Evolutionary conservation across 2,113 vertebrate species (phyloP).

Genomic region (Equus przewalskii): DNA sequence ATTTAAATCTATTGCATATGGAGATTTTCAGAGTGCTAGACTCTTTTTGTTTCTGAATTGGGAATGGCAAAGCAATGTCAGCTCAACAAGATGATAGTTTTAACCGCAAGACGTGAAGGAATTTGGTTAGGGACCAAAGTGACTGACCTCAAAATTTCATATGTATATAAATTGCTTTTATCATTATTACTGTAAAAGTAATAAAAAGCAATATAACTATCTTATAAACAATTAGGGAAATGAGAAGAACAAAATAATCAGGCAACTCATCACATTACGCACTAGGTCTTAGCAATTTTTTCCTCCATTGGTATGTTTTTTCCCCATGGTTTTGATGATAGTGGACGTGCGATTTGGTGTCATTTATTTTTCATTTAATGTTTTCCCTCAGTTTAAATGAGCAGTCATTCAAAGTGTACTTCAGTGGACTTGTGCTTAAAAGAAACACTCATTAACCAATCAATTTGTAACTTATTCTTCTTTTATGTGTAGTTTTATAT

Average conservation of each 20-base stretch:
- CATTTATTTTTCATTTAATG: constrained; percentile 14
- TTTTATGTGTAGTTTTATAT: constrained; percentile 77
- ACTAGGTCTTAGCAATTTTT: neutral
- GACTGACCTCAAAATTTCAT: neutral
- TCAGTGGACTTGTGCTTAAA: constrained; percentile 48
- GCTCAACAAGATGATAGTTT: constrained; percentile 75
- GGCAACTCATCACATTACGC: neutral
- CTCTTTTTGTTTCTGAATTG: constrained; percentile 80
- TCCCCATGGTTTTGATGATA: neutral
- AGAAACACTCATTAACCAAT: constrained; percentile 59
- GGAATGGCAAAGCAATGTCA: constrained; percentile 82
- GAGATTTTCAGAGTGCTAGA: constrained; percentile 82
- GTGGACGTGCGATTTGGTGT: neutral
- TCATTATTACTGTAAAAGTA: neutral
- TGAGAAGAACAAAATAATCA: neutral
- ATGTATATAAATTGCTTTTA: neutral
- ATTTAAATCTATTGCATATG: constrained; percentile 84
- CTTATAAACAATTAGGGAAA: constrained; percentile 31
- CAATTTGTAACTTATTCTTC: constrained; percentile 75
- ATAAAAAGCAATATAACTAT: neutral
- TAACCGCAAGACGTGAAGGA: constrained; percentile 62
- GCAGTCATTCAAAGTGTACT: constrained; percentile 60
- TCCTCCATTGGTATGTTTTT: neutral
- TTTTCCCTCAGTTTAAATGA: constrained; percentile 43
- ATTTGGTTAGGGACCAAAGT: constrained; percentile 42